Base-by-base conservation (phyloP, 2,113 vertebrate species). In the Pycnonotus jocosus region DNA sequence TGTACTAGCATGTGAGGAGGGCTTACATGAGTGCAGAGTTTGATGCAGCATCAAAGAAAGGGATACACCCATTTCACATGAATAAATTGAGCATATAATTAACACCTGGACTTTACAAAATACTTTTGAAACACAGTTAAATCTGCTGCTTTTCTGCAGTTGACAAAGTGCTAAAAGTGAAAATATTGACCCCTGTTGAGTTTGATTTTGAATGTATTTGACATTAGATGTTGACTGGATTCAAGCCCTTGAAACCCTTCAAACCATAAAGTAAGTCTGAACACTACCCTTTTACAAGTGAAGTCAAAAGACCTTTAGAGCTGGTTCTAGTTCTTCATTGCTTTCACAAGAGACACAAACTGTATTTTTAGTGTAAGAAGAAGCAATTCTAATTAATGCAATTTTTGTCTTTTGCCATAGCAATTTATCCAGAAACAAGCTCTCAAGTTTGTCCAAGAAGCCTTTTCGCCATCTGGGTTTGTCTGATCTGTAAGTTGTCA, bases 371-470 rank as follows among this genome's bases (percentile, higher is more conserved):
- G 51, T 77, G 19, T 88, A 68, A 93, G 79, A 71, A 94, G 72
- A 40, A 86, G 8, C 20, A 65, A 54, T 83, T 72, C 71, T 96
- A 95, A 94, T 95, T 93, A 92, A 95, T 91, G 70, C 53, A 91
- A n/a, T 86, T 71, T 96, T 97, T 83, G 45, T 97, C 17, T 96
- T 98, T 96, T 83, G 57, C 98, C 96, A 14, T 97, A 99, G 99
- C 97, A 99, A 99, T 97, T 98, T 99, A 77, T 99, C 99, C 95
- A 98, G 99, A 97, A 99, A 99, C 97, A 99, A 99, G 95, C 97
- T 99, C 97, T 98, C 99, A 10, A 98, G 98, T 71, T 98, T 99
- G 92, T 99, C 98, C 93, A 99, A 99, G 98, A 99, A 98, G 97
- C 98, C 98, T 91, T 99, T 99, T 97, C 98, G 95, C 86, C 98